Base-by-base conservation (phyloP, 2,888 invertebrate species). In the Rhimphoctona megacephalus region DNA sequence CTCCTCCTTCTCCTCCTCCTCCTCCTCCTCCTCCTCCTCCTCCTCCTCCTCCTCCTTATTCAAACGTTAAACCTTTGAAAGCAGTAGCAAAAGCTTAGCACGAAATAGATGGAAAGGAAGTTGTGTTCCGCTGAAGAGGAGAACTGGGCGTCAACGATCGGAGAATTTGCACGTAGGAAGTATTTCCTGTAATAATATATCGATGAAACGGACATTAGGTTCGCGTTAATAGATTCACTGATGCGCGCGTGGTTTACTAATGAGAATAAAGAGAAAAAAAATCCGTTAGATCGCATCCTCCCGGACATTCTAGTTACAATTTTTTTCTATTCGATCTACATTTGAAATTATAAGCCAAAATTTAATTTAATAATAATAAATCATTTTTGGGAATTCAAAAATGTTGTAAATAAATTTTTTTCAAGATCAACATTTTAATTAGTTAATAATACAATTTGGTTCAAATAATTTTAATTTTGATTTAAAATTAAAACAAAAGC, bases 161-260 rank as follows among this genome's bases (percentile, higher is more conserved):
- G 64, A 84, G 81, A 85, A 85, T 85, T 87, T 77, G 85, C 85
- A 84, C 87, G 85, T 88, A 85, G 84, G 69, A 79, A 81, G 83
- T 80, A 85, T 85, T 85, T 85, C 86, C 81, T 81, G 81, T 73
- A 78, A 87, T 81, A 72, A 83, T 83, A 81, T 85, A 77, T 78
- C 83, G 86, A 76, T 70, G 83, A 66, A 81, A 81, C 86, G 76
- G 86, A 86, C 83, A 83, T 86, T 83, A 86, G 67, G 80, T 76
- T 76, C 72, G 57, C 83, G 83, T 83, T 81, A 81, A 86, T 86
- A 81, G 81, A 86, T 86, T 86, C 83, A 9, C 22, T 69, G 69
- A 86, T 83, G 86, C 73, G 61, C 73, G 61, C n/a, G 14, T 69
- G 19, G 81, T 78, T 81, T 86, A 83, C 86, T 64, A 81, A 86